Conservation (phyloP, 2,113 vertebrate species). For the Prunella fulvescens region DNA sequence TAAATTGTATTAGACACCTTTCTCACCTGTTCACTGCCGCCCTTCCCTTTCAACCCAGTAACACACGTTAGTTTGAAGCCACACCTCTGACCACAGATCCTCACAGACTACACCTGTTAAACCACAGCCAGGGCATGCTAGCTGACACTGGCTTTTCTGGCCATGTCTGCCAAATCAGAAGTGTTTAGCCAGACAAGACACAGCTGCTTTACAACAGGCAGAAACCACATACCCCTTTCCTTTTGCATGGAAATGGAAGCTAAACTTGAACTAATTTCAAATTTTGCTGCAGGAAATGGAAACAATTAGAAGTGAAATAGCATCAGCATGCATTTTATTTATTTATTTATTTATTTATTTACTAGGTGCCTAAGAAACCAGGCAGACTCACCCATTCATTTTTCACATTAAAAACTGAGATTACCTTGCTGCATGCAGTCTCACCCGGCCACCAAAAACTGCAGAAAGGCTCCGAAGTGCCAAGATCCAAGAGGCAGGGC, state of each 20-base stretch:
- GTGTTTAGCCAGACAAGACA: accelerated
- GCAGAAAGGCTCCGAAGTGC: accelerated
- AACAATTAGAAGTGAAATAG: not conserved
- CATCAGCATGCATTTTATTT: accelerated
- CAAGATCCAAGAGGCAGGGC: not conserved
- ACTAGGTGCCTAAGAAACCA: not conserved
- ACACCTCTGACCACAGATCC: not conserved
- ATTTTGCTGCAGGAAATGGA: not conserved
- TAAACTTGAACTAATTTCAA: not conserved
- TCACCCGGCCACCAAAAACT: not conserved
- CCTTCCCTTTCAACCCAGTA: not conserved
- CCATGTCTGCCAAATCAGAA: accelerated
- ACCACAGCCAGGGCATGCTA: not conserved
- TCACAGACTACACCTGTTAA: not conserved
- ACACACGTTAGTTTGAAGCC: accelerated
- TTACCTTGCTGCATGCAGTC: not conserved
- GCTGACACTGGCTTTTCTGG: not conserved
- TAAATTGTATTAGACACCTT: accelerated
- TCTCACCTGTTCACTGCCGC: not conserved
- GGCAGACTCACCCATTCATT: not conserved
- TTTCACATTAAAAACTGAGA: not conserved
- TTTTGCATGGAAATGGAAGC: not conserved
- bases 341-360: too few species aligned
- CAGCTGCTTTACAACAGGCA: not conserved
- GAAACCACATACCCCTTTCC: accelerated